A percentile compares a stretch with the other conserved stretches of the same genome.
These are phyloP conservation scores for Acleris emargana DNA, from an alignment of 2,888 invertebrate species.

Conservation along the genomic window DNA sequence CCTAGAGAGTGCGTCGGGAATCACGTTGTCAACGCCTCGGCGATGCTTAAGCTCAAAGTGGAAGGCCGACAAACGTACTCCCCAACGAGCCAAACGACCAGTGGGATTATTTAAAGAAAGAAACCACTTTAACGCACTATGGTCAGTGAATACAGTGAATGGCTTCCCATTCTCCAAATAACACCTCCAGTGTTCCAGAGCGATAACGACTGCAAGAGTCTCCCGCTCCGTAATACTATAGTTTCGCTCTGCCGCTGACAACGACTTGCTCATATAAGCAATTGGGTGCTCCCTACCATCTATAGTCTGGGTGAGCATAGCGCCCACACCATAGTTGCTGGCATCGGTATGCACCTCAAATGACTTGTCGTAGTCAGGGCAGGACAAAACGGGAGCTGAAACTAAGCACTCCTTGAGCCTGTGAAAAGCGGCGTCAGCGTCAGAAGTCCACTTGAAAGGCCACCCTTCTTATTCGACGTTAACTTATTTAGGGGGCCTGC, in stretches of 20 bases:
- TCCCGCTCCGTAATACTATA: conserved; percentile 47
- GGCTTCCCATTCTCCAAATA: conserved; percentile 35
- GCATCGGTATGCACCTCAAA: not conserved
- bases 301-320: not conserved
- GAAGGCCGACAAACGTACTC: too few relatives aligned
- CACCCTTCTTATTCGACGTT: too few relatives aligned
- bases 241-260: conserved; percentile 38
- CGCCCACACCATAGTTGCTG: not conserved
- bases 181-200: conserved; percentile 46
- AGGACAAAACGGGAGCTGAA: conserved; percentile 9
- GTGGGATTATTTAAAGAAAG: too few relatives aligned
- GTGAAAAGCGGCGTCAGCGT: conserved; percentile 18
- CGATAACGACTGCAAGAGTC: conserved; percentile 43
- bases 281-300: conserved; percentile 25
- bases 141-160: not conserved
- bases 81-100: too few relatives aligned
- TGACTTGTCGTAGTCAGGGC: not conserved
- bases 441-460: conserved; percentile 21
- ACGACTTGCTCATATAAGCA: conserved; percentile 38
- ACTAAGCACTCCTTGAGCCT: conserved; percentile 5
- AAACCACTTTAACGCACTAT: too few relatives aligned
- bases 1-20: not conserved
- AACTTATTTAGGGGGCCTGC: too few relatives aligned
- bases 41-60: too few relatives aligned
- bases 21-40: too few relatives aligned